Evolutionary conservation across 2,797 vertebrate species (phyloP), one percentile per base, ranked within the genome.

Genomic region (Ptychadena robeensis): DNA sequence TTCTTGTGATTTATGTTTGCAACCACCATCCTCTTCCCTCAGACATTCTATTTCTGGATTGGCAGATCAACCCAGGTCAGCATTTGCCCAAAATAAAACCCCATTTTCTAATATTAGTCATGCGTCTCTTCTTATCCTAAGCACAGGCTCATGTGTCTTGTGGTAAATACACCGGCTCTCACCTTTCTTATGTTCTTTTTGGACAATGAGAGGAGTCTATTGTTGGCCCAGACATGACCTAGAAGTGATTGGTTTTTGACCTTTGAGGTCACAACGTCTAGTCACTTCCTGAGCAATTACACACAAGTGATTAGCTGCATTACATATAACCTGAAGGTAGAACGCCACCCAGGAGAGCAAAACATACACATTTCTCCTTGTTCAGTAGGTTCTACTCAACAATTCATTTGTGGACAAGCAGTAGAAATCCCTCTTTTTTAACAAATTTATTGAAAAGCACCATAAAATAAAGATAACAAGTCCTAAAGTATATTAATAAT

Each of bases 241-340:
- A 27, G 9, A 38, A 35, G 34, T 53, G 22, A 66, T 82, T 82
- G 67, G 22, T 65, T 53, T 38, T 53, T 83, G 67, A 65, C 74
- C 67, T 61, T 72, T 37, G 38, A 65, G 74, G 67, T 78, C 74
- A 77, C 14, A 7, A 9, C 40, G 57, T 25, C 28, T 14, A 34
- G 44, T 32, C 30, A 48, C 67, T 78, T 78, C 81, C 81, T 78
- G 73, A 53, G 68, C 37, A 65, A 72, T 83, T 78, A 78, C 64
- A 70, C 66, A 76, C 37, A 78, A 5, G 28, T 78, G 70, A 78
- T 83, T 78, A 78, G 38, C 27, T 78, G 48, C 12, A 71, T 8
- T n/a, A 48, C 15, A n/a, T 63, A 63, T 65, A 59, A 64, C 53
- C 53, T 28, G 34, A 8, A 77, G 66, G 40, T 57, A 68, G 63